Evolutionary conservation across 2,888 invertebrate genomes (phyloP).

Genomic region (Ophion costatus): DNA sequence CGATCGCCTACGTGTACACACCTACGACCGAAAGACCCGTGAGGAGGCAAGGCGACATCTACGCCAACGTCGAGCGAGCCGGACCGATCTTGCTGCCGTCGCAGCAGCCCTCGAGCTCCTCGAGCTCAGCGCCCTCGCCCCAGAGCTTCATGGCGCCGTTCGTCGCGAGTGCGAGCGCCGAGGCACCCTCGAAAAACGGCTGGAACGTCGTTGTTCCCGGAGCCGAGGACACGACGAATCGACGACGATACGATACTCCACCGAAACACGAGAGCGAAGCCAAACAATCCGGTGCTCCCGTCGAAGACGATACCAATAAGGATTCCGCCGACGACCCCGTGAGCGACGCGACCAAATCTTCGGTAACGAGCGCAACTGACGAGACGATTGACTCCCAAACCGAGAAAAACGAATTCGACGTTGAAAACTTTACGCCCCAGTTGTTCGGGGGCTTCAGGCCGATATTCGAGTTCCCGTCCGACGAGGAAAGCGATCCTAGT

Average conservation of each 20-base stretch:
- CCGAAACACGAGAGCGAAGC: constrained; percentile 9
- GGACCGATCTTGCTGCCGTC: constrained; percentile 79
- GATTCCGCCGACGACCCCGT: constrained; percentile 21
- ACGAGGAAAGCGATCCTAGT: constrained; percentile 67
- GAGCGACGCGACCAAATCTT: constrained; percentile 22
- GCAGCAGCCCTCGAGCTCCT: constrained; percentile 80
- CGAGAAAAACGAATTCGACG: constrained; percentile 85
- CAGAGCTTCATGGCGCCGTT: constrained; percentile 89
- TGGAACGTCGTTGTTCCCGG: constrained; percentile 85
- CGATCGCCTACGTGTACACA: constrained; percentile 88
- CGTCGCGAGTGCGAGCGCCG: constrained; percentile 87
- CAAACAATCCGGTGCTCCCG: background rate
- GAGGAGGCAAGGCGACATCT: constrained; percentile 69
- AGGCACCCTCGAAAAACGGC: constrained; percentile 85
- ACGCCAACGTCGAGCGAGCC: constrained; percentile 67
- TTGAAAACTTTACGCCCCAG: constrained; percentile 88
- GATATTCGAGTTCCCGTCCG: constrained; percentile 85
- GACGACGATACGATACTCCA: constrained; percentile 40
- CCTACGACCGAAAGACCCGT: constrained; percentile 84
- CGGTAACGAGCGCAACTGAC: constrained; percentile 34
- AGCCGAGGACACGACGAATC: constrained; percentile 65
- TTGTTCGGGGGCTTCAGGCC: constrained; percentile 89
- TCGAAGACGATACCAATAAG: background rate
- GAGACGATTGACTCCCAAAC: constrained; percentile 74
- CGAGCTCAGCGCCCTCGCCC: constrained; percentile 83